These are phyloP conservation scores for Apodemia duryi DNA, from an alignment of 2,888 invertebrate species.

Conservation along the genomic window DNA sequence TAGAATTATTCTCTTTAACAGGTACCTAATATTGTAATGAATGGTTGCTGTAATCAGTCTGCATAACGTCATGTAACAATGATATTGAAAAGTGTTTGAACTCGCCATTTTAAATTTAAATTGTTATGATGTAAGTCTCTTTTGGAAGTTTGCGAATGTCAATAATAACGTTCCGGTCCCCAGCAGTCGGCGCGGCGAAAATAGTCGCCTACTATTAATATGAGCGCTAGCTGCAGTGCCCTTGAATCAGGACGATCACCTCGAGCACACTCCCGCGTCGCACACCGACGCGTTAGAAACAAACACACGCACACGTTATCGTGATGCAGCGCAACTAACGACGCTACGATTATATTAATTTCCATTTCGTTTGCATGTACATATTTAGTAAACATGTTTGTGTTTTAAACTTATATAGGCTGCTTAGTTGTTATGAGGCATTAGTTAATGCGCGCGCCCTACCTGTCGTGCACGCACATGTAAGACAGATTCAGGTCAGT, in stretches of 20 bases:
- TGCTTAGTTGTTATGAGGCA: slow-evolving; percentile 3
- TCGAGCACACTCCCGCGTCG: slow-evolving; percentile 60
- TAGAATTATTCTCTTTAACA: too few relatives aligned
- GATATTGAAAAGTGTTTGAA: slow-evolving; percentile 1
- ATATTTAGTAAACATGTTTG: slow-evolving; percentile 19
- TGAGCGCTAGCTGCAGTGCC: slow-evolving; percentile 75
- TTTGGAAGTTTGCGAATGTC: slow-evolving; percentile 73
- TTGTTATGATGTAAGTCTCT: slow-evolving; percentile 51
- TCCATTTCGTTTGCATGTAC: slow-evolving; percentile 57
- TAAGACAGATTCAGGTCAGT: slow-evolving; percentile 32
- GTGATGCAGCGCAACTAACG: slow-evolving; percentile 64
- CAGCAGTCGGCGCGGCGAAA: slow-evolving; percentile 66
- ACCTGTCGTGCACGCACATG: slow-evolving; percentile 24
- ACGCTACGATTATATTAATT: slow-evolving; percentile 63
- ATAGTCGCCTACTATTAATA: slow-evolving; percentile 78
- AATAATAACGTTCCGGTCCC: slow-evolving; percentile 74
- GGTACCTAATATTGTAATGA: neutral
- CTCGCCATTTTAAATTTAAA: slow-evolving; percentile 22
- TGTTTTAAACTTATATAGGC: neutral
- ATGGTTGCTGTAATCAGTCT: neutral
- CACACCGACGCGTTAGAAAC: slow-evolving; percentile 34
- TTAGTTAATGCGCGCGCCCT: slow-evolving; percentile 20
- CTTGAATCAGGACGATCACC: slow-evolving; percentile 78
- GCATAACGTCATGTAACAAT: neutral
- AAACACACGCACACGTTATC: slow-evolving; percentile 46